Base-by-base conservation (phyloP, 2,888 invertebrate genomes). In the Sminthurides aquaticus region DNA sequence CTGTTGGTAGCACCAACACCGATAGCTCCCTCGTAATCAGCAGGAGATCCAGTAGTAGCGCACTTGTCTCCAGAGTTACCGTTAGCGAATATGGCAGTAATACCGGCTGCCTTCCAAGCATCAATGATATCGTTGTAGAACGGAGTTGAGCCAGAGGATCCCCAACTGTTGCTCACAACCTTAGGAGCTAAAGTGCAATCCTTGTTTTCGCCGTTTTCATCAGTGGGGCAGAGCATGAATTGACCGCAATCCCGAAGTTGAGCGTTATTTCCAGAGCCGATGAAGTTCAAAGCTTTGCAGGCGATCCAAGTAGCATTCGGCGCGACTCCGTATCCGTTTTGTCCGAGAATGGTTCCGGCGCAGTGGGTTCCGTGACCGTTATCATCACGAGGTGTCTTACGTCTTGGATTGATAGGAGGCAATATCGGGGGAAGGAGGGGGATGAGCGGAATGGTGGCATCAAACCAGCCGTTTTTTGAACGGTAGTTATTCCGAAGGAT, bases 201-300 rank as follows among this genome's bases (percentile, higher is more conserved):
- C 3, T 29, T 34, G 34, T 58, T 20, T 2, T 58, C 20, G 3
- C 52, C 57, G 3, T 58, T 22, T 15, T 55, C 8, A 1, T 48
- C 57, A 20, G 58, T 58, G 5, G 63, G 63, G 20, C 63, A 63
- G 26, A 49, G n/a, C n/a, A 58, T 26, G 48, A 63, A 63, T 49
- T 63, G 49, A 5, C 57, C 63, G 57, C 63, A 63, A 24, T 28
- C 63, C 20, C 27, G 29, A 20, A 63, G 28, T 5, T 28, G 15
- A 1, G 27, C 5, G 2, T 22, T 26, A 18, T 18, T 3, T n/a
- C 63, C 57, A 26, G 3, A 3, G 28, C 52, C 49, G 15, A 20
- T 58, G 11, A 27, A 15, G 26, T 56, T 22, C 55, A 62, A 25
- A 20, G 57, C 63, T 22, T 58, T 63, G 58, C 63, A 63, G 1